phyloP scores from a whole-genome alignment of 37 sponge, comb jelly and placozoan genomes.

The Axinella damicornis region DNA sequence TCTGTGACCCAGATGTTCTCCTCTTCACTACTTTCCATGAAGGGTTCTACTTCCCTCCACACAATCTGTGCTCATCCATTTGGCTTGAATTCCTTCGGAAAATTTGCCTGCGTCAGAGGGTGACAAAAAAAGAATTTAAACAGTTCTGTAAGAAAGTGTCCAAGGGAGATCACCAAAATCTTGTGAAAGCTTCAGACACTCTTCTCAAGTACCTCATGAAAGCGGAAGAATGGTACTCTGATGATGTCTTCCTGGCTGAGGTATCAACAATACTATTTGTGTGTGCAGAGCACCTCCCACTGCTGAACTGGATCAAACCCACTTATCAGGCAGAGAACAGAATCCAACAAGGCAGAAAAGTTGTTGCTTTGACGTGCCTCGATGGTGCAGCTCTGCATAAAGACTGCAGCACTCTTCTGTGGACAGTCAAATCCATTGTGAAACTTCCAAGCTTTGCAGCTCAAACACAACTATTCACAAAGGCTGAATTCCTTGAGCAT shows the following conservation, averaged over 20 bases:
- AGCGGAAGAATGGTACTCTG: constrained; percentile 1
- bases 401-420: constrained; percentile 8
- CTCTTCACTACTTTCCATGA: constrained; percentile 40
- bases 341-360: not conserved
- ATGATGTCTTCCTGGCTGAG: not conserved
- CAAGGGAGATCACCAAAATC: not conserved
- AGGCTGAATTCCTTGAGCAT: not conserved
- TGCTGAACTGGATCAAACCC: constrained; percentile 39
- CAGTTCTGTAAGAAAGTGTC: constrained; percentile 12
- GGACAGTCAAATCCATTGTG: constrained; percentile 63
- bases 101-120: not conserved
- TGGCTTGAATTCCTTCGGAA: constrained; percentile 55
- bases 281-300: not conserved
- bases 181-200: constrained; percentile 15
- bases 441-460: not conserved
- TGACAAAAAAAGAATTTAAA: constrained; percentile 31
- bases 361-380: not conserved
- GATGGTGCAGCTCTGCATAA: not conserved
- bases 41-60: constrained; percentile 24
- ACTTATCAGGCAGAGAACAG: not conserved
- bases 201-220: constrained; percentile 47
- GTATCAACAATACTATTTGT: constrained; percentile 52
- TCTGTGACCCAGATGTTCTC: constrained; percentile 17
- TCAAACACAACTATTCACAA: not conserved
- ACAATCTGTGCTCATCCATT: not conserved